Evolutionary conservation across 2,888 invertebrate species (phyloP).

Genomic region (Netelia inedita): DNA sequence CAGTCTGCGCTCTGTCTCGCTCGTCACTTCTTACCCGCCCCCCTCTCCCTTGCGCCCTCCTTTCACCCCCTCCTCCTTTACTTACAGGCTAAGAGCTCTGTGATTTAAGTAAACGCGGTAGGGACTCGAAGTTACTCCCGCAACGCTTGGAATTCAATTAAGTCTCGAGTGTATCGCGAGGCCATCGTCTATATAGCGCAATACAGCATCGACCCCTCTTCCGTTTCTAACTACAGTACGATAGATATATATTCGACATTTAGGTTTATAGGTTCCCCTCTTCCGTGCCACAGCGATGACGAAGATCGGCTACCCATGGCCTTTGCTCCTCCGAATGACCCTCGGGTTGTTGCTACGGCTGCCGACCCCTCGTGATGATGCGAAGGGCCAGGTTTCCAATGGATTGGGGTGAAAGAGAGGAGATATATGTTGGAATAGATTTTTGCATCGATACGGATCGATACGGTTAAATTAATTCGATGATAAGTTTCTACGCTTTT

Average conservation of each 20-base stretch:
- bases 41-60: not conserved
- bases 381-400: not conserved
- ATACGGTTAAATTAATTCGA: too few relatives aligned
- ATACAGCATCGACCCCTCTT: conserved; percentile 67
- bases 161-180: conserved; percentile 80
- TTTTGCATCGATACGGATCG: too few relatives aligned
- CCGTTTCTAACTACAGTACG: conserved; percentile 58
- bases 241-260: conserved; percentile 32
- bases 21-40: conserved; percentile 55
- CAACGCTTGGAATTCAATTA: conserved; percentile 81
- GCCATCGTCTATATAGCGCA: conserved; percentile 71
- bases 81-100: conserved; percentile 76
- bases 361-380: not conserved
- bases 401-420: too few relatives aligned
- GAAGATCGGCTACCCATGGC: not conserved
- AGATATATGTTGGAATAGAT: too few relatives aligned
- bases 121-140: conserved; percentile 75
- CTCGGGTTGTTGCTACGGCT: not conserved
- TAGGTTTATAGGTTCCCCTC: conserved; percentile 17
- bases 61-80: conserved; percentile 21
- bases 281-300: not conserved
- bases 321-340: conserved; percentile 9
- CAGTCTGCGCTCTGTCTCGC: conserved; percentile 45
- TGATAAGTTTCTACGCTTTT: too few relatives aligned
- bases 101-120: conserved; percentile 79